phyloP scores from a whole-genome alignment of 35 echinoderm and acorn worm species.

The Antedon bifida region DNA sequence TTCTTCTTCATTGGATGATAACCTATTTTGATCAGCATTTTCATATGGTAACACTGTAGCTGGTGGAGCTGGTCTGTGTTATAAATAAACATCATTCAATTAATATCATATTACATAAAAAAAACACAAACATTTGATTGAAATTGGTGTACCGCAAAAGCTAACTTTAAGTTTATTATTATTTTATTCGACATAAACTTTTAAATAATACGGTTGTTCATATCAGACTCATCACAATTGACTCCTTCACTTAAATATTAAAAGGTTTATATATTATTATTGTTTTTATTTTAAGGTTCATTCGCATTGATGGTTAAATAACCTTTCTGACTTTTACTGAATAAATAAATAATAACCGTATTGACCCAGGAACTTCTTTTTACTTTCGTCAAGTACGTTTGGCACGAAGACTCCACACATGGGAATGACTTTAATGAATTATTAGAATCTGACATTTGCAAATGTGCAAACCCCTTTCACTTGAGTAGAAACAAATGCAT shows the following conservation, averaged over 20 bases:
- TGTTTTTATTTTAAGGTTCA: too few species aligned
- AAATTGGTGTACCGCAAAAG: too few species aligned
- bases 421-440: not conserved
- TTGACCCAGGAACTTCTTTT: not conserved
- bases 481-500: not conserved
- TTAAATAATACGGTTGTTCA: too few species aligned
- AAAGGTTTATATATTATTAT: too few species aligned
- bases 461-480: not conserved
- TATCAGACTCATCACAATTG: too few species aligned
- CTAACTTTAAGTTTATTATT: too few species aligned
- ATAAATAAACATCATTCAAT: not conserved
- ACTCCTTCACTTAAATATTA: too few species aligned
- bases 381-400: not conserved
- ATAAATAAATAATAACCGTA: not conserved
- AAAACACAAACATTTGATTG: too few species aligned
- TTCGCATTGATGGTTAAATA: not conserved
- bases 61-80: conserved; percentile 64
- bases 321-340: not conserved
- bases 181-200: too few species aligned
- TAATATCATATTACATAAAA: too few species aligned
- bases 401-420: not conserved
- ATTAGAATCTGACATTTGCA: not conserved
- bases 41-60: conserved; percentile 75
- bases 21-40: conserved; percentile 61
- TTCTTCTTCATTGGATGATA: conserved; percentile 49